These are phyloP conservation scores for Hephaestus fuliginosus DNA, from an alignment of 2,797 vertebrate species.

Conservation along the genomic window DNA sequence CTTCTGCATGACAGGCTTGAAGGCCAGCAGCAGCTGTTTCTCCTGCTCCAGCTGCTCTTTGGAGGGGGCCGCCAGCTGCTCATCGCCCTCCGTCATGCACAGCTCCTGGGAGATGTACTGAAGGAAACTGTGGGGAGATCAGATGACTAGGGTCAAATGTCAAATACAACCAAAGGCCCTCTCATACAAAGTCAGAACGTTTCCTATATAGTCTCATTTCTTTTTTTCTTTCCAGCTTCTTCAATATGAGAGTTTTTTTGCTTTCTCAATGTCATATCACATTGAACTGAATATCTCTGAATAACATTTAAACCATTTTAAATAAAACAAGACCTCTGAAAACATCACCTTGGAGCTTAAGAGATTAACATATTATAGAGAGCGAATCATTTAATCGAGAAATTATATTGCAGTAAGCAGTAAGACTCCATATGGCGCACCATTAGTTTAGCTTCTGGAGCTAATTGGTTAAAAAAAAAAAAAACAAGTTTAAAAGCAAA, in stretches of 20 bases:
- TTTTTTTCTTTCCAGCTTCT: slow-evolving; percentile 17
- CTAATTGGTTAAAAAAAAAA: neutral
- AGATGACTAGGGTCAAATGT: neutral
- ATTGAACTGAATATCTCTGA: neutral
- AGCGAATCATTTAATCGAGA: too few relatives aligned
- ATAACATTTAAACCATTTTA: neutral
- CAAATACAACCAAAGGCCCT: neutral
- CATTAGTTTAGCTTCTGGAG: neutral
- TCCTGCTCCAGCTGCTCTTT: slow-evolving; percentile 97
- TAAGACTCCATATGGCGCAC: neutral
- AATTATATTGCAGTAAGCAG: neutral
- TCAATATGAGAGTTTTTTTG: neutral
- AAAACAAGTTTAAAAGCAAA: neutral
- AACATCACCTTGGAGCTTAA: too few relatives aligned
- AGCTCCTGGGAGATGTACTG: slow-evolving; percentile 98
- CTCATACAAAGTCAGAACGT: too few relatives aligned
- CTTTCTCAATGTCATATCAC: neutral
- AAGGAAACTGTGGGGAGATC: slow-evolving; percentile 88
- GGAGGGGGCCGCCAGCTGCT: slow-evolving; percentile 92
- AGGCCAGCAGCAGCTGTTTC: slow-evolving; percentile 95
- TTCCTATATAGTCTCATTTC: neutral
- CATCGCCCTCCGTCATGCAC: slow-evolving; percentile 89
- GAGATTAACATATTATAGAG: too few relatives aligned
- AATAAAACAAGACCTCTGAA: neutral
- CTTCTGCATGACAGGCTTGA: slow-evolving; percentile 99